These are phyloP conservation scores for Lamproptera curius DNA, from an alignment of 2,888 invertebrate species.

Conservation along the genomic window DNA sequence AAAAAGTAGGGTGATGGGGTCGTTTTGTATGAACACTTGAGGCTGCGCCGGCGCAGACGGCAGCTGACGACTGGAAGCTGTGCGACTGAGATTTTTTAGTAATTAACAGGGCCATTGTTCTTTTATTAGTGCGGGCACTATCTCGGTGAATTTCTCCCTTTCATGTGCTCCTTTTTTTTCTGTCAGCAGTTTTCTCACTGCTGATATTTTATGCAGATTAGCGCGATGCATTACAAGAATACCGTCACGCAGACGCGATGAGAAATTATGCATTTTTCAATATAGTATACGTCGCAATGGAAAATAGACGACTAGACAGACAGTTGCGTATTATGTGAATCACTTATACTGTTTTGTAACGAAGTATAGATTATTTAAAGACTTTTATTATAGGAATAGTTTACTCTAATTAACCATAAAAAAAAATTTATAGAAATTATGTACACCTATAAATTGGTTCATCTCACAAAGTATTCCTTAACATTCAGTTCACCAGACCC, in stretches of 20 bases:
- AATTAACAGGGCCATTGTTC: slow-evolving; percentile 45
- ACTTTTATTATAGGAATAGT: no score
- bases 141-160: slow-evolving; percentile 25
- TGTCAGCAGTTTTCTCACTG: slow-evolving; percentile 1
- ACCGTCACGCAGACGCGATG: neutral
- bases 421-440: no score
- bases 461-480: no score
- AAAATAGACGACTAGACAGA: no score
- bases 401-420: no score
- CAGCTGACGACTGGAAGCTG: slow-evolving; percentile 54
- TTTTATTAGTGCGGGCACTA: slow-evolving; percentile 34
- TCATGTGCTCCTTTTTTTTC: slow-evolving; percentile 4
- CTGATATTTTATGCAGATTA: slow-evolving; percentile 9
- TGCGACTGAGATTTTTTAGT: slow-evolving; percentile 36
- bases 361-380: no score
- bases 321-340: no score
- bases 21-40: slow-evolving; percentile 39
- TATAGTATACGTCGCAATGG: no score
- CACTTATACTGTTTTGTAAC: no score
- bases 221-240: neutral
- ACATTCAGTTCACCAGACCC: no score
- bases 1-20: slow-evolving; percentile 50
- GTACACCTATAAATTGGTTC: no score
- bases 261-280: no score
- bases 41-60: slow-evolving; percentile 57